These are phyloP conservation scores for Actinostola sp. DNA, from an alignment of 92 coral and sea anemone species.

Conservation along the genomic window DNA sequence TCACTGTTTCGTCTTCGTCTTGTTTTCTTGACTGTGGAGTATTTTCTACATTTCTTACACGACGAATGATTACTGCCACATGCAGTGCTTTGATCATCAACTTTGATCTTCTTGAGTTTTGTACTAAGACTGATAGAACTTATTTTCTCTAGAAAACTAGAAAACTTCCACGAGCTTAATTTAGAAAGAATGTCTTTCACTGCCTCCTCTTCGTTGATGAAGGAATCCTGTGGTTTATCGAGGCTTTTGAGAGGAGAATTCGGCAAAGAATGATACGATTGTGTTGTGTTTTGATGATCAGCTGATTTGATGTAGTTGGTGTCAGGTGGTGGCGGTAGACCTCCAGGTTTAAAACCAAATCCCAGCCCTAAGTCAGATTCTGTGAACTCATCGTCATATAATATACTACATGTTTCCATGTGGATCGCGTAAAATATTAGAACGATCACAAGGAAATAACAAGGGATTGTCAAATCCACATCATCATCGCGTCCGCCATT, in stretches of 20 bases:
- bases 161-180: constrained; percentile 31
- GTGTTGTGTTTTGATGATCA: constrained; percentile 33
- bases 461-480: neutral
- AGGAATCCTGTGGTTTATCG: constrained; percentile 8
- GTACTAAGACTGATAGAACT: neutral
- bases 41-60: constrained; percentile 37
- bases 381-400: constrained; percentile 28
- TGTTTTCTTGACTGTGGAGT: constrained; percentile 1
- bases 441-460: neutral
- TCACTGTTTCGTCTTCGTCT: constrained; percentile 63
- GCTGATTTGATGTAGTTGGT: constrained; percentile 18
- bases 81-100: neutral
- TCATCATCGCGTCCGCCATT: neutral
- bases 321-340: constrained; percentile 59
- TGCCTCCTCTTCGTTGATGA: constrained; percentile 11
- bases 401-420: constrained; percentile 25
- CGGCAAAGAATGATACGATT: constrained; percentile 27
- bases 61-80: constrained; percentile 31
- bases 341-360: constrained; percentile 83
- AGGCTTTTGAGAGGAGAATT: constrained; percentile 28
- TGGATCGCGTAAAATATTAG: neutral
- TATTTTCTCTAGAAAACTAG: constrained; percentile 33
- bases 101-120: constrained; percentile 12
- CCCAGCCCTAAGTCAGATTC: constrained; percentile 78
- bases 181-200: constrained; percentile 25